phyloP scores from a whole-genome alignment of 2,797 vertebrate genomes.

The Acanthornis magna region DNA sequence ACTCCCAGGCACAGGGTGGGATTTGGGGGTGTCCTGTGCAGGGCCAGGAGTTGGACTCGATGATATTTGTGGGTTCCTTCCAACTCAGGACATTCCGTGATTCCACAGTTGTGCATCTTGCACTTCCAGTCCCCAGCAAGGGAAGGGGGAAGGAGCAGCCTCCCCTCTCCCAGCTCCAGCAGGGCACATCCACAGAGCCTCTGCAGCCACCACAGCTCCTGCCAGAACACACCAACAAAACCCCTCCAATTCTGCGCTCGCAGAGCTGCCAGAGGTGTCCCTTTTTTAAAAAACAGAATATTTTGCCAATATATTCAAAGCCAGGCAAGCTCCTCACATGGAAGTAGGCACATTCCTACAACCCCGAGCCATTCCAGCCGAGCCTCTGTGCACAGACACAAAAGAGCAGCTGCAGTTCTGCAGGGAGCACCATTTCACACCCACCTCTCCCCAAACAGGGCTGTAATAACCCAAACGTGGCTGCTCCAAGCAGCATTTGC shows the following conservation, averaged over 20 bases:
- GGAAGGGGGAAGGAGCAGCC: not conserved
- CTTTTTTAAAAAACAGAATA: not conserved
- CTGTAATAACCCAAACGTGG: not conserved
- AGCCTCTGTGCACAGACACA: not conserved
- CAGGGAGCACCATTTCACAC: not conserved
- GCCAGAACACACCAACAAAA: not conserved
- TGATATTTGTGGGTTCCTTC: not conserved
- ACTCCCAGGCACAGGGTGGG: not conserved
- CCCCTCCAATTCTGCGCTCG: rapidly evolving
- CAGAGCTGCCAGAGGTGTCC: not conserved
- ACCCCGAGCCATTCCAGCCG: not conserved
- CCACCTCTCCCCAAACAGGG: not conserved
- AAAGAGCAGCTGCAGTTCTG: conserved; percentile 17
- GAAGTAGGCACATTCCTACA: not conserved
- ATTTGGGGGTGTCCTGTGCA: not conserved
- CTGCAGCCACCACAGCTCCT: not conserved
- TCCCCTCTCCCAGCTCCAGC: not conserved
- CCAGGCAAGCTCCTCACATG: not conserved
- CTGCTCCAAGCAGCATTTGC: not conserved
- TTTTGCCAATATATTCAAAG: not conserved
- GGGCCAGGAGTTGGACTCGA: not conserved
- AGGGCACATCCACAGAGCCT: not conserved
- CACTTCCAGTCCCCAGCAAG: not conserved
- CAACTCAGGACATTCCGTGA: rapidly evolving
- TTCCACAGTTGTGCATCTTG: not conserved